Base-by-base conservation (phyloP, 1,140 invertebrate species). In the Drosophila sulfurigaster region DNA sequence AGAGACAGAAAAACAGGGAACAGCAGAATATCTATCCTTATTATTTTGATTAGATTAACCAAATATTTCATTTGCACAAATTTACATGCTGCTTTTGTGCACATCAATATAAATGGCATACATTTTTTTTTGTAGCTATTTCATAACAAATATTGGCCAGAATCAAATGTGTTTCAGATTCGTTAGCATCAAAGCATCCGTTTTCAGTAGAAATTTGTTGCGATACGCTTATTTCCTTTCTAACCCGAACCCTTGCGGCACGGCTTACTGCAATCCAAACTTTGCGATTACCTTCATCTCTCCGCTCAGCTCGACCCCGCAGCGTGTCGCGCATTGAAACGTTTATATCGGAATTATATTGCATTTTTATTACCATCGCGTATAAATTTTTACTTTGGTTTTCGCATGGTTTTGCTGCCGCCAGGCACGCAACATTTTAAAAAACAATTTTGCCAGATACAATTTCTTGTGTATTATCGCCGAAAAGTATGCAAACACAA, bases 401-500 rank as follows among this genome's bases (percentile, higher is more conserved):
- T 25, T 60, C 30, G 35, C 65, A 43, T 72, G 32, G 20, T 43
- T 59, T 48, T 43, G 3, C 72, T 46, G 69, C 83, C 71, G 74
- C 41, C 57, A 69, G 83, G 85, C 85, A 88, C 81, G 83, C 73
- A 89, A 89, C 77, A 75, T 89, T 89, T 89, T 89, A 89, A 87
- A 88, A 88, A 88, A 88, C 85, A 89, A 88, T 88, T 88, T 89
- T 54, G 49, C 63, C 64, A 70, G 80, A 88, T 88, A 89, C 80
- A 85, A 89, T 88, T 89, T 88, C 59, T 80, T 82, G 75, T 77
- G 43, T 75, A 80, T 88, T 89, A 88, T 88, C 85, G 76, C 85
- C 80, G 16, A 70, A 78, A 83, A 78, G 73, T 87, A 89, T 88
- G 83, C 83, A 83, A 78, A 78, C 66, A 68, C 57, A 71, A 25